Conservation (phyloP, 1,140 invertebrate genomes). For the Piezodorus guildinii region DNA sequence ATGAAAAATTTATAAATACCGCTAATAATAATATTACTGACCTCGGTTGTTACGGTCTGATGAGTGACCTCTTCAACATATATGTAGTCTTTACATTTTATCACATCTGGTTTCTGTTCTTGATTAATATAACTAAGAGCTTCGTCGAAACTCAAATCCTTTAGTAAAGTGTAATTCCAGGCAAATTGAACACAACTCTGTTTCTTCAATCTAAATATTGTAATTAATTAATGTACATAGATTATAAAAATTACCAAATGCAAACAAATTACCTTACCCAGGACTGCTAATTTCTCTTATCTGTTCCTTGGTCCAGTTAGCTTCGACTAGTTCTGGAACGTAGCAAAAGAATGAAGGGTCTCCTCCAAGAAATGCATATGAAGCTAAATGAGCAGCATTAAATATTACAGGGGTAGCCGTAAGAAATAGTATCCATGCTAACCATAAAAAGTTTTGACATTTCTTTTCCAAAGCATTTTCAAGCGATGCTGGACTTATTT, state of each 20-base stretch:
- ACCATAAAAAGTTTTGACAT: constrained; percentile 29
- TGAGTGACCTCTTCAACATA: constrained; percentile 32
- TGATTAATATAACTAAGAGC: constrained; percentile 33
- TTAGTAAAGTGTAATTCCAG: constrained; percentile 38
- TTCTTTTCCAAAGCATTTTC: constrained; percentile 27
- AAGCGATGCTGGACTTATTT: constrained; percentile 9
- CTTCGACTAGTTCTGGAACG: constrained; percentile 33
- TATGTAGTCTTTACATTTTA: constrained; percentile 32
- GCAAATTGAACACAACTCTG: constrained; percentile 35
- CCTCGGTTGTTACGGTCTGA: constrained; percentile 37
- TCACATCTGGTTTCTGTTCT: constrained; percentile 29
- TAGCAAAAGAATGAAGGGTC: constrained; percentile 40
- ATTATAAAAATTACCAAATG: too few species aligned
- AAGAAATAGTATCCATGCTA: constrained; percentile 39
- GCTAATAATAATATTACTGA: constrained; percentile 23
- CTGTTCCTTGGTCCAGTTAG: constrained; percentile 40
- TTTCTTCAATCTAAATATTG: not conserved
- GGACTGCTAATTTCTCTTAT: constrained; percentile 36
- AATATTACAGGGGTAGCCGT: constrained; percentile 39
- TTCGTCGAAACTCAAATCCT: constrained; percentile 34
- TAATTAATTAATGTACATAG: too few species aligned
- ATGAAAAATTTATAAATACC: too few species aligned
- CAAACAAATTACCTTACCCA: constrained; percentile 20
- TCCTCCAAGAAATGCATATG: constrained; percentile 42
- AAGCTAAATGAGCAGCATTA: constrained; percentile 43